Percentiles rank a stretch among this genome's conserved stretches.
These are phyloP conservation scores for Drosophila cognata DNA, from an alignment of 2,888 invertebrate genomes.

Conservation along the genomic window DNA sequence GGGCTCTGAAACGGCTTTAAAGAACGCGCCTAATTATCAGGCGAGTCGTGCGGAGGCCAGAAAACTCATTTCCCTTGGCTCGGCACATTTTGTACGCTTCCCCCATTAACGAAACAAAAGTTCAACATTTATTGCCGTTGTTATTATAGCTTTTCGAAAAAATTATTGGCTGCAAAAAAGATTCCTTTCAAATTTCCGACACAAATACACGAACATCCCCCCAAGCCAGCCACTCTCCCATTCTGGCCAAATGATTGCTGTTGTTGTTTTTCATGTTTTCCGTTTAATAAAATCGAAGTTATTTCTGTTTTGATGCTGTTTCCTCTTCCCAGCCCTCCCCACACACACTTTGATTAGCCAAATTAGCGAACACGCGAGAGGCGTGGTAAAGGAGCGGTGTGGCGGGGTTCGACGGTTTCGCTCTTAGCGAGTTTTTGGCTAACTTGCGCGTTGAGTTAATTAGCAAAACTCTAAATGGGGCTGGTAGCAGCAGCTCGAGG, in stretches of 20 bases:
- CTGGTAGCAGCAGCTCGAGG: conserved; percentile 56
- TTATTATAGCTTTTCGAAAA: conserved; percentile 61
- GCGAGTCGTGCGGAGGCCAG: conserved; percentile 17
- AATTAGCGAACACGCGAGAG: conserved; percentile 67
- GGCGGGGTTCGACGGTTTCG: conserved; percentile 6
- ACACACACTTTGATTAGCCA: conserved; percentile 70
- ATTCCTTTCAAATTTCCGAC: conserved; percentile 67
- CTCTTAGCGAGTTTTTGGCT: conserved; percentile 39
- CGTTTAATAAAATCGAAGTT: conserved; percentile 75
- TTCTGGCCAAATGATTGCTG: conserved; percentile 14
- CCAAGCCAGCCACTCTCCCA: background rate
- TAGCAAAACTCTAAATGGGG: conserved; percentile 71
- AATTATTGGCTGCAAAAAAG: conserved; percentile 65
- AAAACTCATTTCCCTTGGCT: conserved; percentile 61
- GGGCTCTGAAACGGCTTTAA: conserved; percentile 48
- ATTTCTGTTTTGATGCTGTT: conserved; percentile 41
- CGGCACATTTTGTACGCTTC: conserved; percentile 40
- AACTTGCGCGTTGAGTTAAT: conserved; percentile 76
- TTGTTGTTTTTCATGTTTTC: conserved; percentile 62
- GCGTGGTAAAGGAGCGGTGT: background rate
- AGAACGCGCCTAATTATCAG: conserved; percentile 69
- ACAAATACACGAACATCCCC: background rate
- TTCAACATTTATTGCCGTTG: conserved; percentile 74
- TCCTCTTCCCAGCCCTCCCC: conserved; percentile 13
- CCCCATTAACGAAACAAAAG: conserved; percentile 59